These are phyloP conservation scores for Motacilla alba DNA, from an alignment of 2,113 vertebrate genomes.

Conservation along the genomic window DNA sequence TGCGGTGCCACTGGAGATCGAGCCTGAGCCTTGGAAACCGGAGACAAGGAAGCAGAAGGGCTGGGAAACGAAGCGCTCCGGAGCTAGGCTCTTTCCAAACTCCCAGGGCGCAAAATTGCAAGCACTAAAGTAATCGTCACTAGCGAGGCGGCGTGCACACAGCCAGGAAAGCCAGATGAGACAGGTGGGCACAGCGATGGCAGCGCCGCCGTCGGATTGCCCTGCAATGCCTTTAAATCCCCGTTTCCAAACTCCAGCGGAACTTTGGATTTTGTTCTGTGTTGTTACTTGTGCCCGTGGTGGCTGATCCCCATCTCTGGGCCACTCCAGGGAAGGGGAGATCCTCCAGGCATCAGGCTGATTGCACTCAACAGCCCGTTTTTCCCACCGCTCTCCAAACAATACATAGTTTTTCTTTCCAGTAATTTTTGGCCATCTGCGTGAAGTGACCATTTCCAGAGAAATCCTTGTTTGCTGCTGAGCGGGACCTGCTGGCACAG, in stretches of 20 bases:
- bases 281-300: accelerated
- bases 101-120: neutral
- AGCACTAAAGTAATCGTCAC: neutral
- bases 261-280: neutral
- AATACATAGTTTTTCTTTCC: neutral
- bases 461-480: neutral
- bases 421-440: neutral
- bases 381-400: neutral
- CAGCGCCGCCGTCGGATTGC: neutral
- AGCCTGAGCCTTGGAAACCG: neutral
- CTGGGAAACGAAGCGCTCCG: neutral
- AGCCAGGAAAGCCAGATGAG: neutral
- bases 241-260: accelerated
- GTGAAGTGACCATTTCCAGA: neutral
- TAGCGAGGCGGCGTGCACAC: accelerated
- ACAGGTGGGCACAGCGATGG: neutral
- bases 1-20: neutral
- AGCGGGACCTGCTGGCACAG: neutral
- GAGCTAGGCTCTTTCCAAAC: neutral
- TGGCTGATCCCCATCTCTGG: neutral
- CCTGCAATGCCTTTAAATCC: neutral
- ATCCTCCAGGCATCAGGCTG: neutral
- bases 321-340: neutral
- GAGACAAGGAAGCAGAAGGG: neutral
- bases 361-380: neutral